Evolutionary conservation across 2,113 vertebrate species (phyloP).

Genomic region (Astur gentilis): DNA sequence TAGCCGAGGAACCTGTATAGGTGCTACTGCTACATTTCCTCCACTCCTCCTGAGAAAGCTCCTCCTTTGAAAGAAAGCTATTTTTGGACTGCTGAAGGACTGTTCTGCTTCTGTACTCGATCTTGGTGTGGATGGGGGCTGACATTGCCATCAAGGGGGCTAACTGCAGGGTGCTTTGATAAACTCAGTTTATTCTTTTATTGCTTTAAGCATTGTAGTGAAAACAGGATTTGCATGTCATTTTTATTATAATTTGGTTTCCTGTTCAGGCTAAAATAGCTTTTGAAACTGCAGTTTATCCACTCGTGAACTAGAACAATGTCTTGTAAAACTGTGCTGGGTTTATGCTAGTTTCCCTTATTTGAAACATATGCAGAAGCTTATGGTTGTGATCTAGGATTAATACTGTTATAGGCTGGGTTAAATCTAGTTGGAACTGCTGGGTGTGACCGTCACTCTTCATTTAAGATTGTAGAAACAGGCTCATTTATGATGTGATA

Average conservation of each 20-base stretch:
- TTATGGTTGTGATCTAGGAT: constrained; percentile 60
- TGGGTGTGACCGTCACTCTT: constrained; percentile 56
- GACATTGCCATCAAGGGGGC: not conserved
- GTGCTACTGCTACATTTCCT: not conserved
- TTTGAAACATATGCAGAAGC: constrained; percentile 57
- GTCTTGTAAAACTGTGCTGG: constrained; percentile 47
- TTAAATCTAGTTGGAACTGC: constrained; percentile 34
- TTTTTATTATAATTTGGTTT: constrained; percentile 66
- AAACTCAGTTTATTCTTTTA: constrained; percentile 26
- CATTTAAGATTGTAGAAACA: constrained; percentile 53
- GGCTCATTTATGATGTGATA: constrained; percentile 48
- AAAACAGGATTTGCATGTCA: constrained; percentile 61
- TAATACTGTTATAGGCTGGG: constrained; percentile 27
- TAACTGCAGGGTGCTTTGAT: not conserved
- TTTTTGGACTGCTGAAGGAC: not conserved
- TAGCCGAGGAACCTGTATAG: not conserved
- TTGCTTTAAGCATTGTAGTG: constrained; percentile 19
- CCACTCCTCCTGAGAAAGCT: not conserved
- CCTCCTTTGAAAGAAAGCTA: not conserved
- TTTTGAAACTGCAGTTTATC: constrained; percentile 60
- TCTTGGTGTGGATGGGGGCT: not conserved
- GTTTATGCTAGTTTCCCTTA: constrained; percentile 31
- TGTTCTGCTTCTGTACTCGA: not conserved
- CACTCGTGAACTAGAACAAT: constrained; percentile 38
- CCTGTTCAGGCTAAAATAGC: constrained; percentile 38